Conservation (phyloP, 2,888 invertebrate species). For the Drepanosiphum platanoidis region DNA sequence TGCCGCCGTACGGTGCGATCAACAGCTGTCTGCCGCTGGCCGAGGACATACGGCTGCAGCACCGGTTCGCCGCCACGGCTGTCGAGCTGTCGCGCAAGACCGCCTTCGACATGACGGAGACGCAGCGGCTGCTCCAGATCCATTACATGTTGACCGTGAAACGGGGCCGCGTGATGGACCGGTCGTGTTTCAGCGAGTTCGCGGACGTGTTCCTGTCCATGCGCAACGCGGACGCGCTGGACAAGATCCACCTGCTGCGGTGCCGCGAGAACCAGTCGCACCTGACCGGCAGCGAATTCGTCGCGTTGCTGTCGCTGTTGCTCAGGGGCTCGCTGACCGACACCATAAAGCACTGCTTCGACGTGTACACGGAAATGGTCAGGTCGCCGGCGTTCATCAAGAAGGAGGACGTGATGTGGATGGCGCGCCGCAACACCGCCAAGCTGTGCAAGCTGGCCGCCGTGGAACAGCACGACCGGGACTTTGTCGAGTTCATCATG, state of each 20-base stretch:
- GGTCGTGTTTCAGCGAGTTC: neutral
- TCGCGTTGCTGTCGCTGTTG: neutral
- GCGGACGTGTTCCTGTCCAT: conserved; percentile 4
- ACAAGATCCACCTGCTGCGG: neutral
- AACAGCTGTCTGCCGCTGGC: conserved; percentile 3
- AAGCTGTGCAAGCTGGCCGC: neutral
- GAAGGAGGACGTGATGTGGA: neutral
- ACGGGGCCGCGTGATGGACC: conserved; percentile 4
- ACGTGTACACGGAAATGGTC: conserved; percentile 17
- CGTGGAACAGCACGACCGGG: conserved; percentile 1
- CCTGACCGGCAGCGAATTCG: conserved; percentile 2
- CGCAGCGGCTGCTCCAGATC: neutral
- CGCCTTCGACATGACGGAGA: neutral
- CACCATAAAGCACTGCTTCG: conserved; percentile 9
- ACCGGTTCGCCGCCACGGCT: neutral
- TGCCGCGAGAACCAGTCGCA: neutral
- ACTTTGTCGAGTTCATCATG: neutral
- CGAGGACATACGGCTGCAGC: conserved; percentile 19
- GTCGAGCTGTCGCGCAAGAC: neutral
- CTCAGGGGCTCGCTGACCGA: neutral
- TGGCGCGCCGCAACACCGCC: neutral
- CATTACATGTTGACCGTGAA: conserved; percentile 7
- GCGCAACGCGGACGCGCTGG: neutral
- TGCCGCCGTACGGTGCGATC: neutral
- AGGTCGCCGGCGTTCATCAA: neutral